phyloP scores from a whole-genome alignment of 1,140 invertebrate species.

The Calliphora vicina region DNA sequence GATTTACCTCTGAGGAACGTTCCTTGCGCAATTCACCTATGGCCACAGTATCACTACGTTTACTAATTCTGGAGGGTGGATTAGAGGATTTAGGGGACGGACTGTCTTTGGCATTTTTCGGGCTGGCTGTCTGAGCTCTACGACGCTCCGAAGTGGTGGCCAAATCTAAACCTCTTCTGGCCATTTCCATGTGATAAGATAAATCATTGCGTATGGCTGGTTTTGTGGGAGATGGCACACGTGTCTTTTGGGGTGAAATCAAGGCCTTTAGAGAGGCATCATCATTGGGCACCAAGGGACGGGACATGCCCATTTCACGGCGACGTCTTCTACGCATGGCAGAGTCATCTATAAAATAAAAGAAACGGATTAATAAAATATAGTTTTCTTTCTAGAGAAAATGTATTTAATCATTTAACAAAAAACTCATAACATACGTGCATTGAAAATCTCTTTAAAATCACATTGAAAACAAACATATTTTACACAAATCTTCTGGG shows the following conservation, averaged over 20 bases:
- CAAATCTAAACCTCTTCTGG: slow-evolving; percentile 44
- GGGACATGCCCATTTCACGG: slow-evolving; percentile 60
- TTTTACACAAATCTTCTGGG: slow-evolving; percentile 34
- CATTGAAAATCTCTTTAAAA: slow-evolving; percentile 35
- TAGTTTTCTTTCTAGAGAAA: too few relatives aligned
- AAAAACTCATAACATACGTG: not conserved
- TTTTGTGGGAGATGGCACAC: not conserved
- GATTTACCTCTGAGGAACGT: slow-evolving; percentile 43
- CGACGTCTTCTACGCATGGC: slow-evolving; percentile 60
- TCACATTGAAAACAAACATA: slow-evolving; percentile 38
- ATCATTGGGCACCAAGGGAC: slow-evolving; percentile 61
- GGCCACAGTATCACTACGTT: slow-evolving; percentile 41
- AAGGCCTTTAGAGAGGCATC: slow-evolving; percentile 54
- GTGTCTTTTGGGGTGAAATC: slow-evolving; percentile 47
- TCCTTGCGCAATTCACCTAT: slow-evolving; percentile 24
- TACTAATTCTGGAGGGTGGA: slow-evolving; percentile 15
- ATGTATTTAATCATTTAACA: not conserved
- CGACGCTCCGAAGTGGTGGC: slow-evolving; percentile 36
- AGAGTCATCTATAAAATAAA: slow-evolving; percentile 57
- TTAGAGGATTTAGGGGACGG: not conserved
- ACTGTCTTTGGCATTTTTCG: slow-evolving; percentile 25
- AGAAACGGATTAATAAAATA: too few relatives aligned
- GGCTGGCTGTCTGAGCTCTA: slow-evolving; percentile 39
- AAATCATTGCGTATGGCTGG: slow-evolving; percentile 45
- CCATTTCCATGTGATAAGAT: slow-evolving; percentile 63